Base-by-base conservation (phyloP, 2,113 vertebrate species). In the Toxotes chatareus region DNA sequence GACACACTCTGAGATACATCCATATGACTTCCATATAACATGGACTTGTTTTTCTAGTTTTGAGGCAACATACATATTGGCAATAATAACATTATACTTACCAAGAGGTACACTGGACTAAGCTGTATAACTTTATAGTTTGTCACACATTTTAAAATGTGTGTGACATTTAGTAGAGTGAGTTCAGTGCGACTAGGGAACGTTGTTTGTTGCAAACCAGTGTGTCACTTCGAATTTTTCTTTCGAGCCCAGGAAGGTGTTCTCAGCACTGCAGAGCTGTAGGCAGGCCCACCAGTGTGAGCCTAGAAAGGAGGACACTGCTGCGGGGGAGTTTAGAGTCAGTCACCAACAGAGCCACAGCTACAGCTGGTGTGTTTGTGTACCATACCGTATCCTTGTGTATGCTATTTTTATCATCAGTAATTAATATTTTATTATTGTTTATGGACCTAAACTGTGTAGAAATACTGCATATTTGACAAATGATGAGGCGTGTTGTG, bases 311-410 rank as follows among this genome's bases (percentile, higher is more conserved):
- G 57, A 66, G 78, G 69, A 27, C 13, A 53, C 44, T 44, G 21
- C 9, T 40, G 32, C 38, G 13, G 13, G 53, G 44, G 36, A 74
- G 46, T 62, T 74, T 12, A 53, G 49, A 56, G 38, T 57, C 17
- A 3, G 7, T 51, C 59, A 44, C 60, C 67, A 79, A 76, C 51
- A 32, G 34, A 61, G 46, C 63, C n/a, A 77, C 36, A 75, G 53
- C 49, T 78, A 38, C 1, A 40, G 49, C 36, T 65, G 46, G 4
- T 36, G 49, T 38, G 21, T 65, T 53, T 51, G 21, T 60, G 42
- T 12, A 31, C 27, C 31, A 4, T 8, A n/a, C 27, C 27, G 27
- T 27, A 27, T 27, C 27, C 27, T 13, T 11, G 56, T 55, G 55
- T 72, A 1, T 79, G 36, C 14, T 46, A 19, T 51, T 57, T 19